phyloP scores from a whole-genome alignment of 2,113 vertebrate species.

The Panthera tigris region DNA sequence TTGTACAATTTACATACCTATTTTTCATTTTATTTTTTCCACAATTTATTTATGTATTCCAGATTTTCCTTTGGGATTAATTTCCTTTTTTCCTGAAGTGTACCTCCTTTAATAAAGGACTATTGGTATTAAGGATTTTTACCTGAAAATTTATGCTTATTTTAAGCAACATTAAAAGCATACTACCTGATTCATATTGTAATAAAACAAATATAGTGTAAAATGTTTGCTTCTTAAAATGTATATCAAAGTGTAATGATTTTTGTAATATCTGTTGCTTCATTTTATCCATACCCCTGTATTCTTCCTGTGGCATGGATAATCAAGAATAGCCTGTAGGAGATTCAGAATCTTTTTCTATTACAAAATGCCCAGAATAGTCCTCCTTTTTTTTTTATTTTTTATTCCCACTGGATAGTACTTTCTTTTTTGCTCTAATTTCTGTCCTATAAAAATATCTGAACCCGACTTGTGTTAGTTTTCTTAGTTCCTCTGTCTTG shows the following conservation, averaged over 20 bases:
- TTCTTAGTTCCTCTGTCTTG: slow-evolving; percentile 40
- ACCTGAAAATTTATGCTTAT: not conserved
- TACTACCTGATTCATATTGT: not conserved
- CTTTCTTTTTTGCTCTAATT: slow-evolving; percentile 50
- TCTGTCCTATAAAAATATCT: slow-evolving; percentile 43
- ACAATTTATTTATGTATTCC: not conserved
- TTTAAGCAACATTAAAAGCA: not conserved
- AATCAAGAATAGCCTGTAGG: not conserved
- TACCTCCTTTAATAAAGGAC: not conserved
- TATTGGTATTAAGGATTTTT: slow-evolving; percentile 3
- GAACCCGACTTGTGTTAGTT: not conserved
- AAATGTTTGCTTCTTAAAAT: slow-evolving; percentile 21
- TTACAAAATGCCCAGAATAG: slow-evolving; percentile 15
- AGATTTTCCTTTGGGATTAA: not conserved
- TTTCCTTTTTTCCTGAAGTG: not conserved
- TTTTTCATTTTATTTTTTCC: slow-evolving; percentile 25
- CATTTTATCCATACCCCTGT: not conserved
- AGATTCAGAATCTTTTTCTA: slow-evolving; percentile 16
- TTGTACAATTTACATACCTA: fast-evolving
- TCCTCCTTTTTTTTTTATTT: not conserved
- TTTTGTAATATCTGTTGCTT: not conserved
- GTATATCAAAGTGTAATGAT: not conserved
- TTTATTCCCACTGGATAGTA: slow-evolving; percentile 29
- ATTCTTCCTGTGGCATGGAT: not conserved
- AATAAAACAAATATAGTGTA: not conserved